Base-by-base conservation (phyloP, 2,113 vertebrate genomes). In the Eleginops maclovinus region DNA sequence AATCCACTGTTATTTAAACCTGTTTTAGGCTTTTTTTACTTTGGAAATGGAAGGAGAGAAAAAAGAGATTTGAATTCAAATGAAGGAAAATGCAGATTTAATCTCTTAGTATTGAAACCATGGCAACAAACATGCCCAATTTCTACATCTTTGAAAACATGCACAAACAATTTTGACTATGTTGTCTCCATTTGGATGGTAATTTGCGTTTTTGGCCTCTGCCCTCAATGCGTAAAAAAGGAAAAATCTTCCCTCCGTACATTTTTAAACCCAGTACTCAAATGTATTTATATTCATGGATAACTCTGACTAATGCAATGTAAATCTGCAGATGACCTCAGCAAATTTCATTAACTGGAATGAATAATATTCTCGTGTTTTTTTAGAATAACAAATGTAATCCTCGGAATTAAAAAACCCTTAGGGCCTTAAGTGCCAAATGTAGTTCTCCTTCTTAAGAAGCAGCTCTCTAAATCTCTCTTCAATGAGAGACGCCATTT, bases 311-410 rank as follows among this genome's bases (percentile, higher is more conserved):
- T 41, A 13, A 60, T 51, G 51, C 16, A 16, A 54, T 62, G 47
- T 14, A 62, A 43, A 73, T 72, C 46, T n/a, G 15, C n/a, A 40
- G 8, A 16, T 67, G 31, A 67, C 64, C n/a, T 53, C 28, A 16
- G 36, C 31, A 24, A 21, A 72, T 24, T 53, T 17, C 1, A 51
- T 62, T 61, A 28, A 28, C 17, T 50, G n/a, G 40, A 40, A 49
- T 36, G 13, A 8, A 36, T 31, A 15, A 61, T 13, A 22, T 59
- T 19, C 28, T 22, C 17, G 7, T 55, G 10, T 49, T 65, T 28
- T 72, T 50, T 26, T 10, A 26, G 28, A 51, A 14, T 28, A 50
- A 65, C n/a, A 49, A 41, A 47, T 59, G 7, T 51, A 51, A 28
- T 50, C 44, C 62, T 11, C 14, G 19, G 15, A 65, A 36, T 36